phyloP scores from a whole-genome alignment of 2,888 invertebrate genomes.

The Epiblema foenella region DNA sequence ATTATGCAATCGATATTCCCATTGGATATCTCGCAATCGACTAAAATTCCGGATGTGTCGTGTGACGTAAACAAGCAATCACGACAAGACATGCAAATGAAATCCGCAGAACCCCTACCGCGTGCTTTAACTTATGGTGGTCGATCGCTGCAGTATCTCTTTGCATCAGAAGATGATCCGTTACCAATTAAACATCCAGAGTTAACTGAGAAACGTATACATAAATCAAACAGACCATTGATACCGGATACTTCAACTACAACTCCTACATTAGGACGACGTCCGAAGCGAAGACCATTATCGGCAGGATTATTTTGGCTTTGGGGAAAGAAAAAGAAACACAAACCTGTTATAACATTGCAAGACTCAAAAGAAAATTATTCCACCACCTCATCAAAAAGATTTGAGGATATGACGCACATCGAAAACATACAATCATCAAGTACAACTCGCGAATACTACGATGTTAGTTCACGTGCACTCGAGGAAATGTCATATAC shows the following conservation, averaged over 20 bases:
- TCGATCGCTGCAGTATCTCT: background rate
- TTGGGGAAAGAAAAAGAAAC: constrained; percentile 12
- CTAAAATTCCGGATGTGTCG: background rate
- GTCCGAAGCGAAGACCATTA: constrained; percentile 1
- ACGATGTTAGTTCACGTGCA: background rate
- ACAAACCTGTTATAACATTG: background rate
- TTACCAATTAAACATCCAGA: background rate
- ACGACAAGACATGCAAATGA: background rate
- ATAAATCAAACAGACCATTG: background rate
- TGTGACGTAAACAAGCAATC: background rate
- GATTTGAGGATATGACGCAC: background rate
- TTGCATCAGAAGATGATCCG: background rate
- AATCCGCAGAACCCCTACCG: background rate
- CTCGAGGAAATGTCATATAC: background rate
- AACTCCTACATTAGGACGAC: background rate
- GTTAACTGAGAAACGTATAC: background rate
- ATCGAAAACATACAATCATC: background rate
- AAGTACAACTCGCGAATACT: background rate
- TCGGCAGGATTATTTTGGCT: constrained; percentile 7
- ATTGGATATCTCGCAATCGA: background rate
- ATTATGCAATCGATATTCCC: background rate
- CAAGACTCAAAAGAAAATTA: background rate
- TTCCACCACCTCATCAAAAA: background rate
- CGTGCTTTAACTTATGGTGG: background rate
- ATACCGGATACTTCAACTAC: background rate